These are phyloP conservation scores for Macropis europaea DNA, from an alignment of 2,888 invertebrate species.

Conservation along the genomic window DNA sequence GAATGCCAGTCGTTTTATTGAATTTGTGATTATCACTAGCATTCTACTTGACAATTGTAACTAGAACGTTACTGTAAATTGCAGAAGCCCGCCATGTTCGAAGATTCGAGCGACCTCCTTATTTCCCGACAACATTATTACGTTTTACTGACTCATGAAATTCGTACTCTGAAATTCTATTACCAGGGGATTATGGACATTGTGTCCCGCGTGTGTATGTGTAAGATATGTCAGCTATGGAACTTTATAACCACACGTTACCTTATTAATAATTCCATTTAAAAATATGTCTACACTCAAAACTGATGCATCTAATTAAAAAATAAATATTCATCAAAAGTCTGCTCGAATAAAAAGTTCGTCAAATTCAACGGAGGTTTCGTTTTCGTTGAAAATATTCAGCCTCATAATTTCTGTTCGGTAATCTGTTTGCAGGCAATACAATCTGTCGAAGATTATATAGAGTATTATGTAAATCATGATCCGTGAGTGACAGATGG, in stretches of 20 bases:
- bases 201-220: background rate
- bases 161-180: slow-evolving; percentile 8
- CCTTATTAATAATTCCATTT: background rate
- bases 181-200: background rate
- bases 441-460: slow-evolving; percentile 30
- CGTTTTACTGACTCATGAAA: slow-evolving; percentile 21
- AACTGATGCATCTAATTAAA: too few relatives aligned
- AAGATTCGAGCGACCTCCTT: slow-evolving; percentile 10
- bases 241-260: background rate
- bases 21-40: background rate
- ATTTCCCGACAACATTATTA: slow-evolving; percentile 8
- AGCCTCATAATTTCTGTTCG: background rate
- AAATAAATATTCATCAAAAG: too few relatives aligned
- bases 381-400: background rate
- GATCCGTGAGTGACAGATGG: slow-evolving; percentile 39
- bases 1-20: background rate
- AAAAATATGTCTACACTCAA: background rate
- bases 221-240: background rate
- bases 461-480: slow-evolving; percentile 44
- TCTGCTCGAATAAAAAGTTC: too few relatives aligned
- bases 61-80: background rate
- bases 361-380: background rate
- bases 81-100: background rate
- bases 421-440: slow-evolving; percentile 2
- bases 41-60: background rate